Conservation (phyloP, 2,797 vertebrate species). For the Dicrostonyx torquatus region DNA sequence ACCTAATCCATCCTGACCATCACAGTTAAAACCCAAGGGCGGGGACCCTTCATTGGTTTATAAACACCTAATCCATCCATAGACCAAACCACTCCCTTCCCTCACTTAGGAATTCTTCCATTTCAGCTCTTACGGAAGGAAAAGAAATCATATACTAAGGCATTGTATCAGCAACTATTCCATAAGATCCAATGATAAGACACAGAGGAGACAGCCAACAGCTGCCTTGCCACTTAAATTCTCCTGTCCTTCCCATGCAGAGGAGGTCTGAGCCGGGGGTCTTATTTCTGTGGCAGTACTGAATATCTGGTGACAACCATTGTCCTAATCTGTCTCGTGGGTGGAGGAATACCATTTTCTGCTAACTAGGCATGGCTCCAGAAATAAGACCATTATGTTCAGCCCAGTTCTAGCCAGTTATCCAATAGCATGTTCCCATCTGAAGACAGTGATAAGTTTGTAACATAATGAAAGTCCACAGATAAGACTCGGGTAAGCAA, state of each 20-base stretch:
- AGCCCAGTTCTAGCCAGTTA: not conserved
- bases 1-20: too few species aligned
- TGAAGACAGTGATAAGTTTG: not conserved
- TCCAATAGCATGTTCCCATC: not conserved
- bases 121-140: not conserved
- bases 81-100: not conserved
- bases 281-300: not conserved
- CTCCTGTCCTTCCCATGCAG: not conserved
- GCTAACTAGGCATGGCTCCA: not conserved
- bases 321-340: not conserved
- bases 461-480: not conserved
- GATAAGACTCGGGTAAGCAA: not conserved
- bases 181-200: not conserved
- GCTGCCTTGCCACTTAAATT: conserved; percentile 24
- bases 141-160: not conserved
- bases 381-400: not conserved
- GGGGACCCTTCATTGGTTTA: too few species aligned
- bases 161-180: not conserved
- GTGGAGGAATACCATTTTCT: not conserved
- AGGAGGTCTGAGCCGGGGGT: not conserved
- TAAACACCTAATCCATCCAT: not conserved
- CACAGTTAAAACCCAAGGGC: too few species aligned
- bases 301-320: not conserved
- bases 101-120: not conserved
- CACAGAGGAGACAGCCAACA: not conserved